Evolutionary conservation across 2,888 invertebrate species (phyloP), one percentile per base, ranked within the genome.

Genomic region (Nemoura dubitans): DNA sequence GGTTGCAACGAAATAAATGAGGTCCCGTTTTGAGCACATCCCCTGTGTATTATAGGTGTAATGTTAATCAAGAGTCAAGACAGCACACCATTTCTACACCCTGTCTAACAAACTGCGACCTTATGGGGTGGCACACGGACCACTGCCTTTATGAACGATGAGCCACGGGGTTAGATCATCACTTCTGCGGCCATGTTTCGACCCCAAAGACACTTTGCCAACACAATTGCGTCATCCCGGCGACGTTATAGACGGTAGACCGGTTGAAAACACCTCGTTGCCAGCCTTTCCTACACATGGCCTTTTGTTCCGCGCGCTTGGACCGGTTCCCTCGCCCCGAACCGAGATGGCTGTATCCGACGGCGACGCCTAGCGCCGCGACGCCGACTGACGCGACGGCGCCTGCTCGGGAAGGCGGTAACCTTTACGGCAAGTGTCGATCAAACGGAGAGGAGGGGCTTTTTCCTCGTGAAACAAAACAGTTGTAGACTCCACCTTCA

Each of bases 401-500:
- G 84, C 84, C 29, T 84, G 84, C 84, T 26, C 84, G 27, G 29
- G 76, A 27, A 76, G 84, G 84, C 84, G 84, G 27, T n/a, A 10
- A 43, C 28, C 76, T 6, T n/a, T 28, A 2, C 84, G 43, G 59
- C 84, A 59, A 59, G 59, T 76, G 84, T 84, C 84, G 21, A 76
- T 84, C 84, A 84, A 84, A 84, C 84, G 28, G 29, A 81, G n/a
- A 78, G 84, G 86, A 78, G 86, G 84, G 27, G 76, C 76, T 59
- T 76, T 43, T 59, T 43, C 59, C 78, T 2, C 6, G 29, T 42
- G 80, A 30, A n/a, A 80, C 86, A 28, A 59, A 83, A 84, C 86
- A 84, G 86, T 86, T 36, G 84, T 27, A 78, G 43, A 80, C 86
- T 83, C 86, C 86, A 86, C 86, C 86, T 86, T 76, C 82, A 6